Evolutionary conservation across 1,140 invertebrate genomes (phyloP).

Genomic region (Sinella curviseta): DNA sequence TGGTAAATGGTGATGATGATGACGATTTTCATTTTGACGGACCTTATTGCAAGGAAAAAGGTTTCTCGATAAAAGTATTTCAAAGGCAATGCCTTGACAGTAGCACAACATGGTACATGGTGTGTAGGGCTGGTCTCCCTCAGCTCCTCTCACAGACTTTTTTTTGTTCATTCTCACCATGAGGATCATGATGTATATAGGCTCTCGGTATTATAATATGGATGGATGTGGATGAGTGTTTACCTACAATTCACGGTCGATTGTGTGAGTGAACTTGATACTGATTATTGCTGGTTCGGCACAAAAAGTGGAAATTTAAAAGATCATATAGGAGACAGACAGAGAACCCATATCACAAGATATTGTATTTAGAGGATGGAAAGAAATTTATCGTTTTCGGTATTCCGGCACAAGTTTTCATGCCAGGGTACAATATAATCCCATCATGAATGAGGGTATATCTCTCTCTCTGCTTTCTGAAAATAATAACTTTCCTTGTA

Average conservation of each 20-base stretch:
- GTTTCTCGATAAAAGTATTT: neutral
- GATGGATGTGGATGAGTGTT: neutral
- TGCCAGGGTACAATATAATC: no score
- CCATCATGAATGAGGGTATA: no score
- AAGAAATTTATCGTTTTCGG: conserved; percentile 7
- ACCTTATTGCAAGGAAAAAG: neutral
- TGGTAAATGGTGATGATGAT: neutral
- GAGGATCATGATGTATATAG: no score
- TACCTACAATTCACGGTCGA: neutral
- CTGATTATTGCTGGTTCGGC: conserved; percentile 13
- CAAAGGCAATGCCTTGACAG: neutral
- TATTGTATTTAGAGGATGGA: no score
- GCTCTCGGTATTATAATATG: no score
- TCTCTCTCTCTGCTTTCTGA: neutral
- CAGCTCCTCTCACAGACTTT: no score
- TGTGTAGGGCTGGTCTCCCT: neutral
- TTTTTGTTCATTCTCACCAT: no score
- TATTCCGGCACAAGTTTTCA: neutral
- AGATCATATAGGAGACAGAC: neutral
- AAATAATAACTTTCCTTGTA: neutral
- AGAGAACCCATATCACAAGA: neutral
- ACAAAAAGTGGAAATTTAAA: neutral
- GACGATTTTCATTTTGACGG: neutral
- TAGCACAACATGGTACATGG: neutral
- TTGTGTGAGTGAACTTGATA: conserved; percentile 23